Evolutionary conservation across 1,140 invertebrate genomes (phyloP).

Genomic region (Drosophila triauraria): DNA sequence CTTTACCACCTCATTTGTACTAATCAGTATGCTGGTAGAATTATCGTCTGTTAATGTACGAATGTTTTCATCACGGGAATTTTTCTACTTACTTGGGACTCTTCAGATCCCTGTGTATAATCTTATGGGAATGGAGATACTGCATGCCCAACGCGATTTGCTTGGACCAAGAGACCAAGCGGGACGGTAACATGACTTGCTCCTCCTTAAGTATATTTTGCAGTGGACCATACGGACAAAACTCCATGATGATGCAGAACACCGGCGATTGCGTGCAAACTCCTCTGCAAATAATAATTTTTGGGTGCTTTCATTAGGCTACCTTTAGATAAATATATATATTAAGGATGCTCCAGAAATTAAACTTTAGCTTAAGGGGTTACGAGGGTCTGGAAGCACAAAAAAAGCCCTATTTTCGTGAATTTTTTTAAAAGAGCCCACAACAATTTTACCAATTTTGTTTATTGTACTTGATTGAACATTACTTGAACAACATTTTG

Average conservation of each 20-base stretch:
- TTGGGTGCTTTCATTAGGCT: neutral
- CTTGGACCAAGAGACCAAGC: slow-evolving; percentile 96
- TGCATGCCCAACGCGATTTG: slow-evolving; percentile 98
- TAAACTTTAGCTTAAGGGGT: too few relatives aligned
- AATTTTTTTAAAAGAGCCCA: too few relatives aligned
- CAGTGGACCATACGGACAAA: slow-evolving; percentile 97
- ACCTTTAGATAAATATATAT: too few relatives aligned
- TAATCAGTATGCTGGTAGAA: slow-evolving; percentile 93
- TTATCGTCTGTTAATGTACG: neutral
- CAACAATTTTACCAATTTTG: too few relatives aligned
- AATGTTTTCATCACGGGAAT: neutral
- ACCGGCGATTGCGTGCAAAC: slow-evolving; percentile 97
- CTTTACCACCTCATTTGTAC: slow-evolving; percentile 95
- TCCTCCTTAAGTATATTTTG: slow-evolving; percentile 95
- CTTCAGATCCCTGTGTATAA: slow-evolving; percentile 98
- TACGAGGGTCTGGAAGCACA: too few relatives aligned
- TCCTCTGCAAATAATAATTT: slow-evolving; percentile 87
- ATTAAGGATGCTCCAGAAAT: too few relatives aligned
- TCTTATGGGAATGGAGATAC: slow-evolving; percentile 98
- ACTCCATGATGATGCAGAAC: slow-evolving; percentile 99
- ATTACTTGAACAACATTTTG: too few relatives aligned
- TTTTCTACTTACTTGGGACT: slow-evolving; percentile 94
- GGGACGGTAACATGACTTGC: slow-evolving; percentile 92
- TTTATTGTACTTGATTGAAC: too few relatives aligned
- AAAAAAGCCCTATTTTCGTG: too few relatives aligned